phyloP scores from a whole-genome alignment of 2,888 invertebrate genomes.

The Aplocera efformata region DNA sequence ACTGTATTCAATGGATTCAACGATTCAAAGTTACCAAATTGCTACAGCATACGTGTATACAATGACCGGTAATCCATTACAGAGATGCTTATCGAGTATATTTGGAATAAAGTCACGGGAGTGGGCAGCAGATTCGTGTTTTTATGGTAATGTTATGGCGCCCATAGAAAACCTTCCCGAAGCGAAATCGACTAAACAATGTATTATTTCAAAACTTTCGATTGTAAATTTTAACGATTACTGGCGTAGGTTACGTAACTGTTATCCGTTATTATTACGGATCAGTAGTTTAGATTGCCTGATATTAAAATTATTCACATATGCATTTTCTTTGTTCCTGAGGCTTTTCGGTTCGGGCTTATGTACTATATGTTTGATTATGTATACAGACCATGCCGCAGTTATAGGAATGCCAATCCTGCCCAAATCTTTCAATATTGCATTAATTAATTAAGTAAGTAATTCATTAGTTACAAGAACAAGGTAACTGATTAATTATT shows the following conservation, averaged over 20 bases:
- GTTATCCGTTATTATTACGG: constrained; percentile 18
- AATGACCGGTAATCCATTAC: constrained; percentile 45
- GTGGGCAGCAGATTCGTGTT: constrained; percentile 53
- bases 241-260: neutral
- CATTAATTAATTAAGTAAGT: no score
- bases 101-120: constrained; percentile 62
- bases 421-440: no score
- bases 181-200: constrained; percentile 53
- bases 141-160: constrained; percentile 65
- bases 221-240: constrained; percentile 39
- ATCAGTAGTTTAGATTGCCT: constrained; percentile 19
- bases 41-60: constrained; percentile 33
- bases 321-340: no score
- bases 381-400: no score
- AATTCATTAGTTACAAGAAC: no score
- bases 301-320: constrained; percentile 1
- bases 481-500: no score
- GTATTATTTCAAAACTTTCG: constrained; percentile 46
- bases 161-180: constrained; percentile 45
- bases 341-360: no score
- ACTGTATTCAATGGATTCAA: constrained; percentile 42
- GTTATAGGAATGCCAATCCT: no score
- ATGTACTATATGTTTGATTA: no score
- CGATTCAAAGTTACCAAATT: constrained; percentile 44
- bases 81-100: constrained; percentile 54